These are phyloP conservation scores for Harpagoxenus sublaevis DNA, from an alignment of 2,888 invertebrate genomes.

Conservation along the genomic window DNA sequence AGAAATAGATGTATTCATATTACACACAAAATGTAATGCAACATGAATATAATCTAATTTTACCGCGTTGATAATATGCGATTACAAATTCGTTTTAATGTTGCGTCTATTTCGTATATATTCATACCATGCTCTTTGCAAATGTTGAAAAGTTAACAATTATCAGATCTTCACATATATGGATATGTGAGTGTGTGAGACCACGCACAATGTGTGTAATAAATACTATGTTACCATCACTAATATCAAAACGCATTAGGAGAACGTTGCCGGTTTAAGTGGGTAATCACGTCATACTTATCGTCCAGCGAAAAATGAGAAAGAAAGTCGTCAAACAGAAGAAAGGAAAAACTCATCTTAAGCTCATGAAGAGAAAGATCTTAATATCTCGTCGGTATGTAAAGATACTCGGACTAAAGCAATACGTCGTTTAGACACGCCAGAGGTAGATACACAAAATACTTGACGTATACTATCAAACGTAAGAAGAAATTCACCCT, in stretches of 20 bases:
- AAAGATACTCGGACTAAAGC: conserved; percentile 20
- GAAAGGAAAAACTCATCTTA: conserved; percentile 33
- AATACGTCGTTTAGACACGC: conserved; percentile 17
- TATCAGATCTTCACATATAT: background rate
- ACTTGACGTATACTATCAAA: background rate
- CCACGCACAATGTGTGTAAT: background rate
- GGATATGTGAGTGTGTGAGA: background rate
- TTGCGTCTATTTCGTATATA: conserved; percentile 17
- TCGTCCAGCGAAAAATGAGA: background rate
- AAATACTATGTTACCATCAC: background rate
- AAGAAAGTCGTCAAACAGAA: conserved; percentile 16
- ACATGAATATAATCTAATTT: background rate
- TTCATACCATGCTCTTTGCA: background rate
- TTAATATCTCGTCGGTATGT: conserved; percentile 19
- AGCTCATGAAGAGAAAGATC: conserved; percentile 26
- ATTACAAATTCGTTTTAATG: conserved; percentile 1
- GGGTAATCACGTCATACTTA: conserved; percentile 13
- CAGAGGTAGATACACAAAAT: background rate
- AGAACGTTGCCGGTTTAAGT: background rate
- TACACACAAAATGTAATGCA: background rate
- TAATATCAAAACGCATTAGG: conserved; percentile 38
- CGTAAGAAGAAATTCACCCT: background rate
- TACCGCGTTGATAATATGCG: background rate
- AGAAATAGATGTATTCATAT: background rate
- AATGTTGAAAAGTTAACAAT: background rate